A percentile compares a stretch with the other conserved stretches of the same genome.
These are phyloP conservation scores for Strigamia crassipes DNA, from an alignment of 2,888 invertebrate species.

Conservation along the genomic window DNA sequence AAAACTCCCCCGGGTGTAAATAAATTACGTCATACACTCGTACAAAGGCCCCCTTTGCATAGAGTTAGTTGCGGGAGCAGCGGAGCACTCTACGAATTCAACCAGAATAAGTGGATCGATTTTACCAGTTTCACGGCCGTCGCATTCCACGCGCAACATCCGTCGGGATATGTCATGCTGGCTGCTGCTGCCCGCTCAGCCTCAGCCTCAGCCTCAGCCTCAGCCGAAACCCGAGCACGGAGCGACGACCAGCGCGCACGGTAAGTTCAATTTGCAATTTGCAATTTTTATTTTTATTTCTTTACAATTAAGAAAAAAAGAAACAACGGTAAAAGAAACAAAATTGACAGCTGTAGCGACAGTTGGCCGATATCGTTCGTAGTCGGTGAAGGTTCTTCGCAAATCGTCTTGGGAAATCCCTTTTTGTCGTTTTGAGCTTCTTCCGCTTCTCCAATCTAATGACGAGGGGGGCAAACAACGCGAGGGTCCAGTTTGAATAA, in stretches of 20 bases:
- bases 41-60: neutral
- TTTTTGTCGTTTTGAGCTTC: constrained; percentile 10
- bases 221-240: neutral
- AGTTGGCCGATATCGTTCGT: constrained; percentile 20
- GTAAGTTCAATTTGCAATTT: too few relatives aligned
- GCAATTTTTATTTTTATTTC: too few relatives aligned
- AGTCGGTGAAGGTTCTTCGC: neutral
- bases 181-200: neutral
- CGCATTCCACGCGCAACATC: constrained; percentile 42
- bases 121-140: constrained; percentile 29
- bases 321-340: neutral
- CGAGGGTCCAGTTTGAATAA: neutral
- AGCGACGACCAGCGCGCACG: too few relatives aligned
- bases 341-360: neutral
- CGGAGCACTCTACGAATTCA: constrained; percentile 28
- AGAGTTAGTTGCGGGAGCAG: neutral
- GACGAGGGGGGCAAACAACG: neutral
- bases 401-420: constrained; percentile 37
- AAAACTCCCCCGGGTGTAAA: constrained; percentile 24
- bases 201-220: neutral
- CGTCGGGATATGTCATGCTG: constrained; percentile 36
- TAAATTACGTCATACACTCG: constrained; percentile 22
- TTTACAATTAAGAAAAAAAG: neutral
- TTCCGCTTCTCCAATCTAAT: neutral
- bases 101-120: constrained; percentile 39